phyloP scores from a whole-genome alignment of 2,113 vertebrate genomes.

The Calonectris borealis region DNA sequence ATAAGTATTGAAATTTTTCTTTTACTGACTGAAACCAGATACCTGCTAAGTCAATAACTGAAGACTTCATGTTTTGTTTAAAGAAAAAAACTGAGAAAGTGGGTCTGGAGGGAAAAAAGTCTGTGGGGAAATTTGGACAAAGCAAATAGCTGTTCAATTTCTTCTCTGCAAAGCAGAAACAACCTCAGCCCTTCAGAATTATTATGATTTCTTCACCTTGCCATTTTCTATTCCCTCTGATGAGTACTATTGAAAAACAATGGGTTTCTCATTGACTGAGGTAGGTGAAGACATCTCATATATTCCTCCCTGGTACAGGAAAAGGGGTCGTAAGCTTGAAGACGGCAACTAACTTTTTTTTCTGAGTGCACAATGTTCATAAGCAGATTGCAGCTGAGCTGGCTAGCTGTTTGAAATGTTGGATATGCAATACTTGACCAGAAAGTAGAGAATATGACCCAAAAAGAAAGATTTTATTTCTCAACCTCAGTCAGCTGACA shows the following conservation, averaged over 20 bases:
- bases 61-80: neutral
- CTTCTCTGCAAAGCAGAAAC: neutral
- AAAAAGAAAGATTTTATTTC: neutral
- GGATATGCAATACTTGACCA: neutral
- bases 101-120: neutral
- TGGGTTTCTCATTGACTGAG: neutral
- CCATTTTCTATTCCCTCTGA: neutral
- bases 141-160: neutral
- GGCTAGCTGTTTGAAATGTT: neutral
- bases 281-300: neutral
- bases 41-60: neutral
- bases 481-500: neutral
- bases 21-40: neutral
- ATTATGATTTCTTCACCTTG: neutral
- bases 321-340: neutral
- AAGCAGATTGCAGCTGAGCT: neutral
- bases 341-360: neutral
- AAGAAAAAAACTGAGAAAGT: neutral
- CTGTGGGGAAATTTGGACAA: neutral
- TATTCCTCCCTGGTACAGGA: neutral
- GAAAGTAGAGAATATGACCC: neutral
- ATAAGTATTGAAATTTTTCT: neutral
- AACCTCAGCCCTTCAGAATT: neutral
- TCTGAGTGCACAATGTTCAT: neutral
- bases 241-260: neutral